phyloP scores from a whole-genome alignment of 2,888 invertebrate species.

The Caenorhabditis drosophilae region DNA sequence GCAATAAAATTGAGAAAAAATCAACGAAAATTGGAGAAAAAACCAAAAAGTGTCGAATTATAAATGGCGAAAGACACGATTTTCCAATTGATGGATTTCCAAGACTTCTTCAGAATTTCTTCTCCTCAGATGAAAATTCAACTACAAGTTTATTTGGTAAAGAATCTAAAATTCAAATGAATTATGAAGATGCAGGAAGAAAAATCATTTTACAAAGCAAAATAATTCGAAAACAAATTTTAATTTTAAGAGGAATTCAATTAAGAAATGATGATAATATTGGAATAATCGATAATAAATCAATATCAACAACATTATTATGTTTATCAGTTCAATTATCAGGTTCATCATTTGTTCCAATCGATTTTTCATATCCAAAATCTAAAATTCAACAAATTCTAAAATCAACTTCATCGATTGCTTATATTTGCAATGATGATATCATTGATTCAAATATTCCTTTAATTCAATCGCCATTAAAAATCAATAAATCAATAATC shows the following conservation, averaged over 20 bases:
- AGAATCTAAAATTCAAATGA: no score
- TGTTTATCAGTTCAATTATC: conserved; percentile 4
- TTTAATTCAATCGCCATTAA: not conserved
- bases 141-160: not conserved
- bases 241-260: conserved; percentile 12
- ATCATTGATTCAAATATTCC: not conserved
- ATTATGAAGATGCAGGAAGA: not conserved
- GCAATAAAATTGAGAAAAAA: not conserved
- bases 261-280: conserved; percentile 49
- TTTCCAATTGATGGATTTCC: conserved; percentile 4
- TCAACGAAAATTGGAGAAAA: not conserved
- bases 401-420: conserved; percentile 10
- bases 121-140: not conserved
- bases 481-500: no score
- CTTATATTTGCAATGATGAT: not conserved
- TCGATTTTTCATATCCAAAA: conserved; percentile 19
- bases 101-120: conserved; percentile 1
- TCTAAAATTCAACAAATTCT: conserved; percentile 10
- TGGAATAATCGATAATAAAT: conserved; percentile 35
- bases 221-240: not conserved
- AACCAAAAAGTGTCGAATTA: not conserved
- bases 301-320: conserved; percentile 14
- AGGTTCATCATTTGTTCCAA: conserved; percentile 24
- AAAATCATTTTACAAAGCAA: not conserved
- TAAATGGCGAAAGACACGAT: conserved; percentile 10